Base-by-base conservation (phyloP, 2,113 vertebrate species). In the Theristicus caerulescens region DNA sequence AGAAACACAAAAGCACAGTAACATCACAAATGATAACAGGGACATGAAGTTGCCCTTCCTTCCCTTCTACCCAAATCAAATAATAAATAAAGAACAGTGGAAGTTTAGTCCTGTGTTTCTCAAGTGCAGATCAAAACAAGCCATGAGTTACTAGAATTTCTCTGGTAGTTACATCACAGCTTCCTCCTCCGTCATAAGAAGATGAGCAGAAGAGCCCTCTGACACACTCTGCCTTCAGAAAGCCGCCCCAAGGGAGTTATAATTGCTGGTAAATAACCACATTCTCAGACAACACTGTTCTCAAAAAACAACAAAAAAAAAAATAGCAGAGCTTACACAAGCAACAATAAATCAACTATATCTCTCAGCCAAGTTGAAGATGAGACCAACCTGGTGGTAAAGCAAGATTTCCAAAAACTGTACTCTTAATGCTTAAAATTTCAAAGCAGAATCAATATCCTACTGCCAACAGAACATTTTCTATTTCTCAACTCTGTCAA, bases 191-290 rank as follows among this genome's bases (percentile, higher is more conserved):
- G 2, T 72, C 64, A 20, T 14, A 69, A 40, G 29, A 64, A 69
- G 76, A 92, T 13, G 16, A 93, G 54, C 31, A 77, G 26, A 86
- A 76, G 42, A 96, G 58, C 51, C 71, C 88, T 86, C 71, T 92
- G 90, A 95, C 90, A 95, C 54, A 92, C 34, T 72, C 13, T 58
- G 90, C 26, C 67, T 92, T 81, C 49, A 58, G 36, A 94, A 93
- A 77, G n/a, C 17, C 3, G 8, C 13, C 71, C 85, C 21, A 16
- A 70, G 76, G 76, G 94, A 94, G 13, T 47, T 59, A 13, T 32
- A 95, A 86, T 27, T 73, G 70, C 67, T 83, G 65, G 82, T 87
- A 83, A 94, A 90, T 70, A 92, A 86, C 47, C 61, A 90, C 40
- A 46, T 49, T 55, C 58, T 76, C 73, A 82, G 46, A 80, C 32